phyloP scores from a whole-genome alignment of 2,797 vertebrate genomes.

The Notolabrus celidotus region DNA sequence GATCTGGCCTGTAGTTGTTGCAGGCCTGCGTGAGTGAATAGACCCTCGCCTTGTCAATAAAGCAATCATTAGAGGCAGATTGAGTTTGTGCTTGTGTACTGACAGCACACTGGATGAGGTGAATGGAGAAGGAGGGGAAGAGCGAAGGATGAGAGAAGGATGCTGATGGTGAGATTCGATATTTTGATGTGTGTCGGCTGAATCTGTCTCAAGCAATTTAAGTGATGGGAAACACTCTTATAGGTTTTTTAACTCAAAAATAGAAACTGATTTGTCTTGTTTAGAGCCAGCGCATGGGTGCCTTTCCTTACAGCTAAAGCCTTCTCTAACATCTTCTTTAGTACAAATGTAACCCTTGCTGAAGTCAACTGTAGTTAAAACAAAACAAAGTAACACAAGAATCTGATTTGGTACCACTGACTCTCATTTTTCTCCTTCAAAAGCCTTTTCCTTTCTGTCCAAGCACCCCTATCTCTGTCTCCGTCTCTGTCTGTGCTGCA shows the following conservation, averaged over 20 bases:
- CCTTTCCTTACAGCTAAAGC: background rate
- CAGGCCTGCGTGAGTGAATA: slow-evolving; percentile 70
- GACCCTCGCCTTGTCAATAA: slow-evolving; percentile 83
- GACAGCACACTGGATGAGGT: slow-evolving; percentile 56
- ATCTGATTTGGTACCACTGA: slow-evolving; percentile 11
- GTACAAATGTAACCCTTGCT: slow-evolving; percentile 8
- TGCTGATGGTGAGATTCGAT: slow-evolving; percentile 64
- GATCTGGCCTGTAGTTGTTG: slow-evolving; percentile 73
- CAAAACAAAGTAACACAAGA: slow-evolving; percentile 19
- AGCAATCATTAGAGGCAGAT: slow-evolving; percentile 85
- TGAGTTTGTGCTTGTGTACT: slow-evolving; percentile 80
- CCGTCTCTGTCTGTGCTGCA: slow-evolving; percentile 22
- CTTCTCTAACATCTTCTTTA: background rate
- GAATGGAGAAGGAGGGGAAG: slow-evolving; percentile 42
- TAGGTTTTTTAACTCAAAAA: slow-evolving; percentile 25
- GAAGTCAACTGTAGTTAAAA: slow-evolving; percentile 30
- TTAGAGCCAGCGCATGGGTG: slow-evolving; percentile 1
- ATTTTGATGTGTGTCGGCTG: slow-evolving; percentile 69
- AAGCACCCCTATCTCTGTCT: slow-evolving; percentile 30
- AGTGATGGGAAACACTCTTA: slow-evolving; percentile 56
- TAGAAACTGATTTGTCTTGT: slow-evolving; percentile 15
- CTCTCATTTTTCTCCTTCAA: slow-evolving; percentile 3
- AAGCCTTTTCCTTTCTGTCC: slow-evolving; percentile 7
- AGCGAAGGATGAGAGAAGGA: slow-evolving; percentile 21
- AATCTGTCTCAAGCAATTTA: slow-evolving; percentile 72